Conservation (phyloP, 2,113 vertebrate species). For the Phycodurus eques region DNA sequence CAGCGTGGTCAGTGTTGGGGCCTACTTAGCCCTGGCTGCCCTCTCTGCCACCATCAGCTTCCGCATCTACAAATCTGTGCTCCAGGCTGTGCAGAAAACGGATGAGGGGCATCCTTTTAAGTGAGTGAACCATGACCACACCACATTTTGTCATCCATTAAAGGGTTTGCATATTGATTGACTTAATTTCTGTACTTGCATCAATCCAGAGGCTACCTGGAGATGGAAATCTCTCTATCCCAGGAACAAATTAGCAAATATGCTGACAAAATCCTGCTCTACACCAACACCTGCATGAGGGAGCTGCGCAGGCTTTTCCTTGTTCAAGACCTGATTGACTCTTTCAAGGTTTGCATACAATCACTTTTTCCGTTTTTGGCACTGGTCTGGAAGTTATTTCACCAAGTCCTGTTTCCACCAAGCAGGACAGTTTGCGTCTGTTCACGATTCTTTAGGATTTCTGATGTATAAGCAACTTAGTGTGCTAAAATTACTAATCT, state of each 20-base stretch:
- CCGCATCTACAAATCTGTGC: constrained; percentile 98
- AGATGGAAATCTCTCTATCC: constrained; percentile 92
- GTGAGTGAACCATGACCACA: constrained; percentile 68
- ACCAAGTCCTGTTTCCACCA: not conserved
- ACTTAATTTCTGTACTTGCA: not conserved
- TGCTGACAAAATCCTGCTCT: constrained; percentile 91
- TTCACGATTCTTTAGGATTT: not conserved
- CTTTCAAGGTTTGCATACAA: constrained; percentile 84
- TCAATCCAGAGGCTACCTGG: constrained; percentile 85
- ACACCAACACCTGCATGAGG: constrained; percentile 89
- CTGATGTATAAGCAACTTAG: not conserved
- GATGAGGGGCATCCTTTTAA: constrained; percentile 98
- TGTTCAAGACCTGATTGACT: constrained; percentile 96
- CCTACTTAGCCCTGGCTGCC: constrained; percentile 91
- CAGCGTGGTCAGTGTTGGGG: constrained; percentile 95
- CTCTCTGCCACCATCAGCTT: constrained; percentile 98
- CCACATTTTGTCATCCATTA: not conserved
- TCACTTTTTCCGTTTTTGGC: constrained; percentile 7
- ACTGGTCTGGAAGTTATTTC: not conserved
- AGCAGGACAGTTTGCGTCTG: not conserved
- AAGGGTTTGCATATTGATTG: not conserved
- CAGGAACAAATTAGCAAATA: constrained; percentile 98
- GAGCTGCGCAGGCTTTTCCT: constrained; percentile 96
- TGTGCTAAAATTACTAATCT: not conserved
- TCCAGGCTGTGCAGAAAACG: constrained; percentile 98